These are phyloP conservation scores for Eufriesea mexicana DNA, from an alignment of 1,140 invertebrate species.

Conservation along the genomic window DNA sequence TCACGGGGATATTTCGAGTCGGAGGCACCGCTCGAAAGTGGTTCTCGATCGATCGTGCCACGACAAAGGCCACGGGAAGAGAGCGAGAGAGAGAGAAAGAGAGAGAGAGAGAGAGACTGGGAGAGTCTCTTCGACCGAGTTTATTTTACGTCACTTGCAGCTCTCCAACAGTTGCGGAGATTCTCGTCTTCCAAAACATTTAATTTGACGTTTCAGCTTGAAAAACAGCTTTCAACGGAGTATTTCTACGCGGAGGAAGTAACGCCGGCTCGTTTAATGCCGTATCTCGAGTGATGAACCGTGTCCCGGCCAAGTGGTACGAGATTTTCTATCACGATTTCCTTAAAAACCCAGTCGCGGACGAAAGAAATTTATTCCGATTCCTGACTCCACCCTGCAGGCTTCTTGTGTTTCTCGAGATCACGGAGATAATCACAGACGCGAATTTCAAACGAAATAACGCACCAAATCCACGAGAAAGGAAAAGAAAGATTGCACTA, in stretches of 20 bases:
- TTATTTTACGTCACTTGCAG: slow-evolving; percentile 31
- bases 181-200: slow-evolving; percentile 23
- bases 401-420: too few species aligned
- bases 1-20: slow-evolving; percentile 1
- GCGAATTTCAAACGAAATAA: too few species aligned
- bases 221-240: slow-evolving; percentile 7
- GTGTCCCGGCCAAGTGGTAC: not conserved
- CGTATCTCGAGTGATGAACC: slow-evolving; percentile 2
- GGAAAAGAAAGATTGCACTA: too few species aligned
- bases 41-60: slow-evolving; percentile 19
- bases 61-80: too few species aligned
- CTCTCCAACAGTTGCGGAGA: not conserved
- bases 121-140: not conserved
- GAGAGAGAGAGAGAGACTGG: not conserved
- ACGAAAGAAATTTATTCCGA: not conserved
- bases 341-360: not conserved
- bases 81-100: too few species aligned
- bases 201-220: slow-evolving; percentile 21
- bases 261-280: not conserved
- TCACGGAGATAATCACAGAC: too few species aligned
- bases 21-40: slow-evolving; percentile 6
- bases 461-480: too few species aligned
- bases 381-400: not conserved
- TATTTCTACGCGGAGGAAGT: not conserved
- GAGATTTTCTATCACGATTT: not conserved